phyloP scores from a whole-genome alignment of 2,797 vertebrate species.

The Amniataba percoides region DNA sequence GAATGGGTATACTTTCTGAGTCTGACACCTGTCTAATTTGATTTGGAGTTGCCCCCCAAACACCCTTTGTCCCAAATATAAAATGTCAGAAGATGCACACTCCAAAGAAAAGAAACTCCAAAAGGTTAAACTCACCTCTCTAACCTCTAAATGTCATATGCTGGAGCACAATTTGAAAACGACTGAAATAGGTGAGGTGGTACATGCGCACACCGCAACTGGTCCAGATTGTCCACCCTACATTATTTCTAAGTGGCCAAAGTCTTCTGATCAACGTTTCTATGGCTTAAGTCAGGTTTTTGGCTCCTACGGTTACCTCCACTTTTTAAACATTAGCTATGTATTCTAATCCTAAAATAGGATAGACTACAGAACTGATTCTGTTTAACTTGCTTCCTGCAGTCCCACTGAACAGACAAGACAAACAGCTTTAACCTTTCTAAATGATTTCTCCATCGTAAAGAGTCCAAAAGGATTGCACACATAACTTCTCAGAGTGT shows the following conservation, averaged over 20 bases:
- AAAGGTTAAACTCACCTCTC: too few relatives aligned
- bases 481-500: background rate
- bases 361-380: background rate
- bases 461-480: background rate
- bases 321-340: background rate
- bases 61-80: background rate
- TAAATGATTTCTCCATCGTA: background rate
- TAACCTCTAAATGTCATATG: too few relatives aligned
- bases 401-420: background rate
- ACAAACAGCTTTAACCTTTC: background rate
- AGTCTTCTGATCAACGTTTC: background rate
- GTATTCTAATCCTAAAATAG: background rate
- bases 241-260: background rate
- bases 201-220: too few relatives aligned
- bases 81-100: background rate
- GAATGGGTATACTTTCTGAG: background rate
- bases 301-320: background rate
- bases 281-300: background rate
- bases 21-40: slow-evolving; percentile 17
- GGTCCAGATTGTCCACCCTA: too few relatives aligned
- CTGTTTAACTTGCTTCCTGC: background rate
- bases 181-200: too few relatives aligned
- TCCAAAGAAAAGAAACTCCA: too few relatives aligned
- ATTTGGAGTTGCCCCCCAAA: background rate
- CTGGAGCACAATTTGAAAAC: too few relatives aligned